Conservation (phyloP, 2,797 vertebrate species). For the Tapirus indicus region DNA sequence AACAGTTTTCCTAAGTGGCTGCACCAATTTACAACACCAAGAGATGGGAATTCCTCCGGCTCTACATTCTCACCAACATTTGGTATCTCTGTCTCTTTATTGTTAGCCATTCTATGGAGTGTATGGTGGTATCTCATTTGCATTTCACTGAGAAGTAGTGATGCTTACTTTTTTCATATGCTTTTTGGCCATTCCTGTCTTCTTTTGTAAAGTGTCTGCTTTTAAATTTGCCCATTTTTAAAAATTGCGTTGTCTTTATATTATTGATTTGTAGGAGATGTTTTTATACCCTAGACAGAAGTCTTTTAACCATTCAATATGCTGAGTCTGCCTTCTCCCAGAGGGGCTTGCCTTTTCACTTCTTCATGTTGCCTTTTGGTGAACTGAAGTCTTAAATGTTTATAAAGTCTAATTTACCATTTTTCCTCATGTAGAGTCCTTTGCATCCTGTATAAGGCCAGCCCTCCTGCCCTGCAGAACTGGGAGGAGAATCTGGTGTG, state of each 20-base stretch:
- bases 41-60: accelerated
- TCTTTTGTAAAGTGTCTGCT: background rate
- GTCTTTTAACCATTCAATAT: background rate
- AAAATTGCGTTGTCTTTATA: background rate
- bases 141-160: background rate
- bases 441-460: background rate
- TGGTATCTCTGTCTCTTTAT: background rate
- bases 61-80: no score
- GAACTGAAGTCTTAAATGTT: background rate
- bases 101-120: background rate
- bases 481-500: background rate
- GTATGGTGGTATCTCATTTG: background rate
- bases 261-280: background rate
- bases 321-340: background rate
- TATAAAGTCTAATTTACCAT: background rate
- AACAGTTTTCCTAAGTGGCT: no score
- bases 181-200: background rate
- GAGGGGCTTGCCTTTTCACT: background rate
- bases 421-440: background rate
- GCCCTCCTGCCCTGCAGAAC: background rate
- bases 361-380: background rate
- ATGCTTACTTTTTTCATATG: background rate
- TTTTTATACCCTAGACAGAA: background rate
- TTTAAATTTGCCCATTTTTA: background rate
- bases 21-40: background rate